These are phyloP conservation scores for Caenorhabditis inopinata DNA, from an alignment of 1,140 invertebrate species.

Conservation along the genomic window DNA sequence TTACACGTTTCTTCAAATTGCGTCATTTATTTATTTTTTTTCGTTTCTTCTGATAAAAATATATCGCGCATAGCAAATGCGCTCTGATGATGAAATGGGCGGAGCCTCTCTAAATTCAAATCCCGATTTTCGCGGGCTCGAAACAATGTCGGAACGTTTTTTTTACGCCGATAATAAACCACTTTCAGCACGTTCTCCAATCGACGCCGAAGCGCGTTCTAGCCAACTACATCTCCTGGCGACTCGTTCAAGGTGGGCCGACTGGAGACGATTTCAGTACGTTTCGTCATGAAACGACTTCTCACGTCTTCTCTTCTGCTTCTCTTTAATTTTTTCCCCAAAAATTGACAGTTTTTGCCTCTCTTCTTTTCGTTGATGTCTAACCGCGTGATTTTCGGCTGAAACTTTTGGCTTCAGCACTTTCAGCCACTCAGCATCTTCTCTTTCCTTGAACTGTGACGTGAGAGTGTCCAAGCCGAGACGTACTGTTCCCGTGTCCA, in stretches of 20 bases:
- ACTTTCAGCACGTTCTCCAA: conserved; percentile 67
- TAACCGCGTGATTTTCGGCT: neutral
- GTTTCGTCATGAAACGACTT: neutral
- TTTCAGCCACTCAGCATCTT: no score
- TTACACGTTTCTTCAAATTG: no score
- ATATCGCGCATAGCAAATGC: no score
- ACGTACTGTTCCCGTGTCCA: conserved; percentile 18
- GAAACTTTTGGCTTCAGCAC: neutral
- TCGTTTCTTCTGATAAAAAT: no score
- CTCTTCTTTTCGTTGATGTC: neutral
- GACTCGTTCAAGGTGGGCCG: conserved; percentile 53
- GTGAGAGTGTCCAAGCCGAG: neutral
- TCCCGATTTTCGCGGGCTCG: no score
- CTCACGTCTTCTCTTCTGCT: neutral
- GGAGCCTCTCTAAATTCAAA: no score
- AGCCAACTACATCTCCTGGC: conserved; percentile 63
- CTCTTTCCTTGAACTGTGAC: neutral
- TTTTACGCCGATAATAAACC: no score
- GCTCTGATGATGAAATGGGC: no score
- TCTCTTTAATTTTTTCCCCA: neutral
- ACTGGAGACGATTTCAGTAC: conserved; percentile 24
- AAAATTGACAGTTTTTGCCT: neutral
- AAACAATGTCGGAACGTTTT: no score
- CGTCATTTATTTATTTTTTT: no score
- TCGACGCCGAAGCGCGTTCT: conserved; percentile 71